Percentiles rank a stretch among this genome's conserved stretches.
Conservation (phyloP, 2,113 vertebrate genomes). For the Laticauda laticaudata region DNA sequence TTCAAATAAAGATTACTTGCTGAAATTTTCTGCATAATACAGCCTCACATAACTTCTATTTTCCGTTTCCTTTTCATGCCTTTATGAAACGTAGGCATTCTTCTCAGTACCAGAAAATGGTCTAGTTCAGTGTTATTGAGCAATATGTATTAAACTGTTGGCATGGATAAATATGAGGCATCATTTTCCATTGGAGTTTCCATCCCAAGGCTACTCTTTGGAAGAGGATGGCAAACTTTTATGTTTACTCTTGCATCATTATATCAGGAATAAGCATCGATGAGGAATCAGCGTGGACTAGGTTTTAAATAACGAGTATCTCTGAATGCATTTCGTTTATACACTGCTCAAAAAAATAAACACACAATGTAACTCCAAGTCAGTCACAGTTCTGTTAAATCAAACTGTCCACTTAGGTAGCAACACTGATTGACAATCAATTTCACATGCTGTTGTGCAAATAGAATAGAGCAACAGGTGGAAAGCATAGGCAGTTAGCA, state of each 20-base stretch:
- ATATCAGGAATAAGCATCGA: neutral
- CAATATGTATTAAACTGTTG: neutral
- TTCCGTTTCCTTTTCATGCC: neutral
- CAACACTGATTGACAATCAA: too few species aligned
- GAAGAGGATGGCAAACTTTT: neutral
- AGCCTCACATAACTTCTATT: neutral
- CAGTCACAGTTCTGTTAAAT: too few species aligned
- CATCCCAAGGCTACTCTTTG: neutral
- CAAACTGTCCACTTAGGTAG: too few species aligned
- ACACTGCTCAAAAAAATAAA: too few species aligned
- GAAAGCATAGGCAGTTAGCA: too few species aligned
- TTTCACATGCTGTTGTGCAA: too few species aligned
- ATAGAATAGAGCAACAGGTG: too few species aligned
- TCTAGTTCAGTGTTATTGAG: neutral
- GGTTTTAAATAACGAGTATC: neutral
- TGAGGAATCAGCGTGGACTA: neutral
- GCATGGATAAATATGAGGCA: neutral
- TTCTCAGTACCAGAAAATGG: neutral
- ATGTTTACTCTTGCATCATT: neutral
- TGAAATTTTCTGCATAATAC: neutral
- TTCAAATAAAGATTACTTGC: constrained; percentile 2
- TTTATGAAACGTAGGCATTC: neutral
- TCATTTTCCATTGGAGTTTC: constrained; percentile 16
- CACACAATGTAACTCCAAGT: too few species aligned
- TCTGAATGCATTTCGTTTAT: neutral